A percentile compares a stretch with the other conserved stretches of the same genome.
Conservation (phyloP, 2,888 invertebrate species). For the Synanthedon tipuliformis region DNA sequence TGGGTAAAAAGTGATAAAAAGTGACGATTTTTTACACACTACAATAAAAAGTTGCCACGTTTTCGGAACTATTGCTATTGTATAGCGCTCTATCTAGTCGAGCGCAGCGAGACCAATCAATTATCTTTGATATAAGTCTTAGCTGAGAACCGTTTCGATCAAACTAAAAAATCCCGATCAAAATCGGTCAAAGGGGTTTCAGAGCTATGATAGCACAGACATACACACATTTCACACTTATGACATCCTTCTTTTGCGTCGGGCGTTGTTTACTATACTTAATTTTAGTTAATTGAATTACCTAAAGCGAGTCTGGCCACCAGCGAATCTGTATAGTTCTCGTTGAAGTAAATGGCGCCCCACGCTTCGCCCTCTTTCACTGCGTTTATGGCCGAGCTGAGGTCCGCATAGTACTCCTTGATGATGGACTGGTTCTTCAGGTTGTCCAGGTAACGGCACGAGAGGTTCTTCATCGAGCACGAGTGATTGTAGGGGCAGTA, state of each 20-base stretch:
- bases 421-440: slow-evolving; percentile 78
- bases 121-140: no score
- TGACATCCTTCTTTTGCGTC: no score
- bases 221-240: not conserved
- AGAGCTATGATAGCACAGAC: no score
- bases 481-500: slow-evolving; percentile 69
- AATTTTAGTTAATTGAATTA: slow-evolving; percentile 14
- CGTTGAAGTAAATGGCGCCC: slow-evolving; percentile 90
- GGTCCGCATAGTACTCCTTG: slow-evolving; percentile 75
- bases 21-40: no score
- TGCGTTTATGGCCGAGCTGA: slow-evolving; percentile 76
- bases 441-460: slow-evolving; percentile 83
- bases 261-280: not conserved
- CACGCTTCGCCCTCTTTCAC: slow-evolving; percentile 84
- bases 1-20: no score
- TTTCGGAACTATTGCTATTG: no score
- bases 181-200: no score
- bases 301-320: slow-evolving; percentile 84
- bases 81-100: no score
- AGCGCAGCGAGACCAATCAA: no score
- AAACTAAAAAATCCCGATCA: no score
- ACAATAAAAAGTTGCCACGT: no score
- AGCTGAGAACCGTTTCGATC: no score
- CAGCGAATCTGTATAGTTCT: slow-evolving; percentile 89
- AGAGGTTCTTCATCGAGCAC: slow-evolving; percentile 79